phyloP scores from a whole-genome alignment of 1,140 invertebrate genomes.

The Dysdera silvatica region DNA sequence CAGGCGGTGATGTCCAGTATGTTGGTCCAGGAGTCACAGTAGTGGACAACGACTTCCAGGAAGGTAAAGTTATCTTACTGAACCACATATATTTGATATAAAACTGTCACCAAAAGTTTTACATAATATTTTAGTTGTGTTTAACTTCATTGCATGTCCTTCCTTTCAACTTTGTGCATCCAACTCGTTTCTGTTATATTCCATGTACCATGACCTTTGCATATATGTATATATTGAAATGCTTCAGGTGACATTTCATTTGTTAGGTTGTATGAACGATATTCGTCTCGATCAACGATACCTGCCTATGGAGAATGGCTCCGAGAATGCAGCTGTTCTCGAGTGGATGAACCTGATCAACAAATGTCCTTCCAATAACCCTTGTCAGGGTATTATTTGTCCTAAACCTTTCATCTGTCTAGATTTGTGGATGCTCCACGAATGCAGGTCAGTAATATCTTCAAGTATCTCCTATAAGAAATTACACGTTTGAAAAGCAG shows the following conservation, averaged over 20 bases:
- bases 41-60: conserved; percentile 88
- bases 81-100: too few species aligned
- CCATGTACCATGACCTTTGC: too few species aligned
- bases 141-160: too few species aligned
- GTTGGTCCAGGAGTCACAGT: conserved; percentile 67
- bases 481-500: too few species aligned
- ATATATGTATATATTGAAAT: too few species aligned
- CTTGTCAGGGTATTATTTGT: conserved; percentile 84
- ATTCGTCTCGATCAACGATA: conserved; percentile 84
- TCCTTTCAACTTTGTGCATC: too few species aligned
- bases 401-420: conserved; percentile 90
- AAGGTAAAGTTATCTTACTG: too few species aligned
- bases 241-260: too few species aligned
- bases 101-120: too few species aligned
- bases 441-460: conserved; percentile 69
- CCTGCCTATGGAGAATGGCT: conserved; percentile 86
- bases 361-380: conserved; percentile 86
- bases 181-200: too few species aligned
- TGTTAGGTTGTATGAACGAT: conserved; percentile 68
- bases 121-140: too few species aligned
- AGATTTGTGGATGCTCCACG: conserved; percentile 91
- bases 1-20: conserved; percentile 89
- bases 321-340: conserved; percentile 88
- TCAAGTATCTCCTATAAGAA: too few species aligned
- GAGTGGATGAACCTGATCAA: conserved; percentile 81